phyloP scores from a whole-genome alignment of 2,797 vertebrate genomes.

The Tympanoctomys barrerae region DNA sequence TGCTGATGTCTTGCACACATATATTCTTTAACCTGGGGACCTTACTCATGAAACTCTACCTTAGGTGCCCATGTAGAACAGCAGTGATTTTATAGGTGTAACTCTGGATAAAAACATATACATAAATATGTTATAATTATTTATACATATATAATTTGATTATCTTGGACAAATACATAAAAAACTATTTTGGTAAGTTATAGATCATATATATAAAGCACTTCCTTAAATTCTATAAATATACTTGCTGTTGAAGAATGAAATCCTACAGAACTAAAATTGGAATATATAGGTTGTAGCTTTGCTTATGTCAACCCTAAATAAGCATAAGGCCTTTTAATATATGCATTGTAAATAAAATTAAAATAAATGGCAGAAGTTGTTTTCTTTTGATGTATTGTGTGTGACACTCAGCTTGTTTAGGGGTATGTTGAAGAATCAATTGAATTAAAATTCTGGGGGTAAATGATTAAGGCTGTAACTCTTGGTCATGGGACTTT shows the following conservation, averaged over 20 bases:
- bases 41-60: not conserved
- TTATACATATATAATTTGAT: not conserved
- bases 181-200: not conserved
- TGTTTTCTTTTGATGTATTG: not conserved
- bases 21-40: not conserved
- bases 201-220: not conserved
- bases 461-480: not conserved
- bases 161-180: not conserved
- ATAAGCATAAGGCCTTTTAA: not conserved
- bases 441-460: not conserved
- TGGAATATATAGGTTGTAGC: not conserved
- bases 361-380: not conserved
- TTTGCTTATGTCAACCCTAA: not conserved
- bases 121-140: not conserved
- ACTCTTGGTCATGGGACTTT: not conserved
- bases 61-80: not conserved
- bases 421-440: too few relatives aligned
- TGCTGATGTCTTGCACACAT: not conserved
- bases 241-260: not conserved
- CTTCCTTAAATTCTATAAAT: slow-evolving; percentile 28
- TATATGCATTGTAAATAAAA: not conserved
- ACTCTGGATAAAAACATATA: not conserved
- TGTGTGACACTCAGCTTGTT: not conserved
- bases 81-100: not conserved
- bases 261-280: not conserved